These are phyloP conservation scores for Spongia lamella DNA, from an alignment of 37 sponge, comb jelly and placozoan species.

Conservation along the genomic window DNA sequence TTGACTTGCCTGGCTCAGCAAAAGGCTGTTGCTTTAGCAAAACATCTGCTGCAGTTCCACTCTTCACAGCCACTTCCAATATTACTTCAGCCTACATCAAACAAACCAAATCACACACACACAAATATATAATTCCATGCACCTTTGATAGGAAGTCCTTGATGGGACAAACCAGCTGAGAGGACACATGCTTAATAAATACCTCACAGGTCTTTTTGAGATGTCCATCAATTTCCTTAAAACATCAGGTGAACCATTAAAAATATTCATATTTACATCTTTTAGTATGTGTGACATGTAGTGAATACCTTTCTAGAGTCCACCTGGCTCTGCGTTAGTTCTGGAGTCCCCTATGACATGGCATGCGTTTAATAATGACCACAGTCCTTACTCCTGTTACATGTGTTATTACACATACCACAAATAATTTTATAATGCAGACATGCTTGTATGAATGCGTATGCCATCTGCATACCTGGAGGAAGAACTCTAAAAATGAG, in stretches of 20 bases:
- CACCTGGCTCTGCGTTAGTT: constrained; percentile 73
- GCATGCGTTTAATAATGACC: background rate
- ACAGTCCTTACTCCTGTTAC: constrained; percentile 5
- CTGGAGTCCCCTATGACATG: constrained; percentile 51
- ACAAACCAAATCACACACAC: background rate
- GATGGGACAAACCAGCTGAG: constrained; percentile 43
- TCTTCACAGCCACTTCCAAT: constrained; percentile 56
- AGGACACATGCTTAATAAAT: constrained; percentile 69
- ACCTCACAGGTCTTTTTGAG: constrained; percentile 77
- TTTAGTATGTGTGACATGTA: no score
- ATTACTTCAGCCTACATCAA: constrained; percentile 43
- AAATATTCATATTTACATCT: background rate
- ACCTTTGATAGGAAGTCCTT: constrained; percentile 61
- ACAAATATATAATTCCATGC: background rate
- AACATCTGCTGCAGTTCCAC: constrained; percentile 28
- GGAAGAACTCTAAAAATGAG: constrained; percentile 92
- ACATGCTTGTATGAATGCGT: constrained; percentile 8
- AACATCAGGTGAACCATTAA: background rate
- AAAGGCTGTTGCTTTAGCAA: constrained; percentile 73
- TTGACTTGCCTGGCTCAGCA: constrained; percentile 59
- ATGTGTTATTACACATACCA: background rate
- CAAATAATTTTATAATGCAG: background rate
- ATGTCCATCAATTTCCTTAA: constrained; percentile 75
- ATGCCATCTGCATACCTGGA: constrained; percentile 52
- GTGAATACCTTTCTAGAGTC: constrained; percentile 82